Conservation (phyloP, 2,113 vertebrate genomes). For the Pholis gunnellus region DNA sequence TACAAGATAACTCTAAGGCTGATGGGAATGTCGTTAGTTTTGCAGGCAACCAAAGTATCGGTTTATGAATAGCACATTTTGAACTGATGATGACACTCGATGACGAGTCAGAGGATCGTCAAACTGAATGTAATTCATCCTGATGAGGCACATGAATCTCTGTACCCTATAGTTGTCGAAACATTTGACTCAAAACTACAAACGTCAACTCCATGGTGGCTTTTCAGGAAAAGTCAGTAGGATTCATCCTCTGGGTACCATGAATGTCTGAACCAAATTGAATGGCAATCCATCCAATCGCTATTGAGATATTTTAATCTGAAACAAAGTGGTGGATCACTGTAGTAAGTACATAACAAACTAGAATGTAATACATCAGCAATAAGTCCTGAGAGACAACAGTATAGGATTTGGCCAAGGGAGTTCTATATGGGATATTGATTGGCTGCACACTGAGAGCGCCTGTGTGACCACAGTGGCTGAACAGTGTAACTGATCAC, state of each 20-base stretch:
- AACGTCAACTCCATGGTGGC: background rate
- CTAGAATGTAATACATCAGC: slow-evolving; percentile 4
- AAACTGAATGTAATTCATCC: background rate
- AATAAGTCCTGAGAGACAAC: slow-evolving; percentile 8
- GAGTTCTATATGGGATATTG: slow-evolving; percentile 32
- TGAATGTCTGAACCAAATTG: background rate
- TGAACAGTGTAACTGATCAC: background rate
- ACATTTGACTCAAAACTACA: background rate
- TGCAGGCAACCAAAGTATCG: background rate
- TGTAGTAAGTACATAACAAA: slow-evolving; percentile 7
- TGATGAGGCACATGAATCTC: background rate
- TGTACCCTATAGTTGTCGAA: too few species aligned
- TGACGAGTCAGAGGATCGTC: background rate
- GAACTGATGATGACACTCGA: background rate
- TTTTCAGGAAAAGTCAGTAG: background rate
- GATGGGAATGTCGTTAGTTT: background rate
- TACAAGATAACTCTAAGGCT: background rate
- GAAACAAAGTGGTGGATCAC: background rate
- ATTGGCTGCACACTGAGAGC: slow-evolving; percentile 19
- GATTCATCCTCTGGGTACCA: background rate
- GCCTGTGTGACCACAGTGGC: slow-evolving; percentile 1
- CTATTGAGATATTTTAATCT: background rate
- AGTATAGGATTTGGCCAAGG: slow-evolving; percentile 19
- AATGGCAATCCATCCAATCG: background rate
- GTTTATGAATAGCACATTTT: background rate